Percentiles rank a stretch among this genome's conserved stretches.
Evolutionary conservation across 2,888 invertebrate genomes (phyloP).

Genomic region (Vandiemenella viatica): DNA sequence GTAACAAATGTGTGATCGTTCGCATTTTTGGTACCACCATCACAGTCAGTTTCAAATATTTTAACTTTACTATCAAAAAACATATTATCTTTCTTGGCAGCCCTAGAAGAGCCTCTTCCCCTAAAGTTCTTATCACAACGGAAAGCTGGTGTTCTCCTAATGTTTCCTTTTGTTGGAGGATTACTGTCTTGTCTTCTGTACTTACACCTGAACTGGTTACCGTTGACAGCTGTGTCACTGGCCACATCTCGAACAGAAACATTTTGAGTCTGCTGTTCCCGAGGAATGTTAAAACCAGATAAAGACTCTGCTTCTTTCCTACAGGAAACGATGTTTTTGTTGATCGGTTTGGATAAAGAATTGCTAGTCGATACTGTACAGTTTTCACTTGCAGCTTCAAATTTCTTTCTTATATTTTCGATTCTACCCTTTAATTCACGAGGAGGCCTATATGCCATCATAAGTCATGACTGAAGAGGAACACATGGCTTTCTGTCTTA

Average conservation of each 20-base stretch:
- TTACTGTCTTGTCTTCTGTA: too few relatives aligned
- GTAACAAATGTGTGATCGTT: neutral
- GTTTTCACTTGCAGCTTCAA: slow-evolving; percentile 5
- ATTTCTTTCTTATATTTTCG: slow-evolving; percentile 10
- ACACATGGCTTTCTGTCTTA: too few relatives aligned
- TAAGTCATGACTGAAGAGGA: too few relatives aligned
- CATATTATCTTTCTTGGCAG: slow-evolving; percentile 1
- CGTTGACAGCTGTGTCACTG: too few relatives aligned
- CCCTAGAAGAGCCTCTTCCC: neutral
- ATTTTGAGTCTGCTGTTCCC: neutral
- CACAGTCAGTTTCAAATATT: slow-evolving; percentile 3
- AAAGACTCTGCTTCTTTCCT: neutral
- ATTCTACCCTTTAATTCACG: slow-evolving; percentile 6
- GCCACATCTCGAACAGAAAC: neutral
- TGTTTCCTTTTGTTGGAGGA: slow-evolving; percentile 5
- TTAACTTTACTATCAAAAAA: slow-evolving; percentile 5
- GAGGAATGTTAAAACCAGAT: neutral
- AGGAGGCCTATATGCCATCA: slow-evolving; percentile 8
- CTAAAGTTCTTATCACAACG: slow-evolving; percentile 25
- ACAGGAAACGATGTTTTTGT: neutral
- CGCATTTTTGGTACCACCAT: neutral
- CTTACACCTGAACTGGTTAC: too few relatives aligned
- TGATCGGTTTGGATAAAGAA: neutral
- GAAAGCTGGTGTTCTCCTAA: slow-evolving; percentile 36
- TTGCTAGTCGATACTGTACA: neutral